These are phyloP conservation scores for Dicerorhinus sumatrensis DNA, from an alignment of 2,113 vertebrate genomes.

Conservation along the genomic window DNA sequence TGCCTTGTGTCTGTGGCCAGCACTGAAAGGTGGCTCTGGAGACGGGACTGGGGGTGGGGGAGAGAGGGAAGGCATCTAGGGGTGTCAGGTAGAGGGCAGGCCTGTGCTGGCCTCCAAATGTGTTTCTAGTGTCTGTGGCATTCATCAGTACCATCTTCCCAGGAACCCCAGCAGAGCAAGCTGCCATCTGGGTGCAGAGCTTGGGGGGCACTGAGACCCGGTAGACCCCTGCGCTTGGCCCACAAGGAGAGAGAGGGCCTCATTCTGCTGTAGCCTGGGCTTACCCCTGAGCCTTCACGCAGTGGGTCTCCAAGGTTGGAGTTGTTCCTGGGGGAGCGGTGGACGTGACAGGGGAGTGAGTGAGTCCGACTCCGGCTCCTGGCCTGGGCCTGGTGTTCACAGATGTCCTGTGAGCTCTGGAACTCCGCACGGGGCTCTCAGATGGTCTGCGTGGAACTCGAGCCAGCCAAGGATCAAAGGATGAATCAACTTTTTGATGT, in stretches of 20 bases:
- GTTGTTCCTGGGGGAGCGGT: neutral
- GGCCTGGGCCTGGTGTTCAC: slow-evolving; percentile 76
- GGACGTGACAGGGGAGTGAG: neutral
- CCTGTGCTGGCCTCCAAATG: neutral
- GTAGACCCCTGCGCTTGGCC: neutral
- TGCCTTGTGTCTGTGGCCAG: slow-evolving; percentile 7
- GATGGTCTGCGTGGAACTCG: slow-evolving; percentile 80
- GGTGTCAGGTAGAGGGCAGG: neutral
- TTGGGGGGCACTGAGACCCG: neutral
- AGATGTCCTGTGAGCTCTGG: slow-evolving; percentile 75
- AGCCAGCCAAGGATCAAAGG: slow-evolving; percentile 79
- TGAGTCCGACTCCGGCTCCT: slow-evolving; percentile 2
- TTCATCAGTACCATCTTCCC: neutral
- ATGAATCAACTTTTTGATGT: slow-evolving; percentile 83
- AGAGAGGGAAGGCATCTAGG: neutral
- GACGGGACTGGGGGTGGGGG: neutral
- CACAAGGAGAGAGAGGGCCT: neutral
- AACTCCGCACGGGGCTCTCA: slow-evolving; percentile 76
- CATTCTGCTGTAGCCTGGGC: neutral
- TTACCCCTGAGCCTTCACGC: neutral
- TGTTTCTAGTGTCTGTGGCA: neutral
- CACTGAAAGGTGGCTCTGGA: neutral
- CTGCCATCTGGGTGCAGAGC: neutral
- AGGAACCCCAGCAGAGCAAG: neutral
- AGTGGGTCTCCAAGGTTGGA: neutral